phyloP scores from a whole-genome alignment of 1,140 invertebrate species.

The Drosophila pectinifera region DNA sequence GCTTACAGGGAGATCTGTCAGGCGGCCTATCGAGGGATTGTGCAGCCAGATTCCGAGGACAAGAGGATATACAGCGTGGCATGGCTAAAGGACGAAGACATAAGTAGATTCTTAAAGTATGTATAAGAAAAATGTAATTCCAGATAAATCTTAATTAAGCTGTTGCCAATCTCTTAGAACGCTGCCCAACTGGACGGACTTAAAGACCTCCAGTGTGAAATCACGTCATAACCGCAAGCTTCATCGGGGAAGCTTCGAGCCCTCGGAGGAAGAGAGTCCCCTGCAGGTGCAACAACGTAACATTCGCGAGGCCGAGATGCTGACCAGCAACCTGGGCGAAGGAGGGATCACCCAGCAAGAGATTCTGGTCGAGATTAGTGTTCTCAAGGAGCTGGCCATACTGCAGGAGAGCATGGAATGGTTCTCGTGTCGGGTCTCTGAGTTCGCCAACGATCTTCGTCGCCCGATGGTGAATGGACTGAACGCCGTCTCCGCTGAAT shows the following conservation, averaged over 20 bases:
- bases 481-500: constrained; percentile 49
- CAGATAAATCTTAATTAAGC: too few relatives aligned
- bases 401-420: constrained; percentile 96
- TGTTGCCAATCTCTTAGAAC: constrained; percentile 86
- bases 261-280: constrained; percentile 89
- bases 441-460: constrained; percentile 86
- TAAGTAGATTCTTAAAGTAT: constrained; percentile 94
- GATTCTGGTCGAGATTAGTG: constrained; percentile 91
- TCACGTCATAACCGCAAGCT: constrained; percentile 77
- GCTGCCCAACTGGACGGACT: constrained; percentile 92
- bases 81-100: constrained; percentile 98
- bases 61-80: constrained; percentile 93
- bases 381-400: constrained; percentile 93
- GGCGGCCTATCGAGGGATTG: constrained; percentile 90
- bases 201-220: constrained; percentile 87
- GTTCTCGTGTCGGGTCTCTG: constrained; percentile 87
- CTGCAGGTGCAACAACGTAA: constrained; percentile 93
- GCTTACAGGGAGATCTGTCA: constrained; percentile 92
- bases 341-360: constrained; percentile 93
- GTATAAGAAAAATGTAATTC: neutral
- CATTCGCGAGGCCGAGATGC: constrained; percentile 95
- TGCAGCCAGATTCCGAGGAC: constrained; percentile 92
- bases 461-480: constrained; percentile 81
- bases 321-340: constrained; percentile 94
- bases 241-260: constrained; percentile 84